phyloP scores from a whole-genome alignment of 1,140 invertebrate species.

The Anastatus disparis region DNA sequence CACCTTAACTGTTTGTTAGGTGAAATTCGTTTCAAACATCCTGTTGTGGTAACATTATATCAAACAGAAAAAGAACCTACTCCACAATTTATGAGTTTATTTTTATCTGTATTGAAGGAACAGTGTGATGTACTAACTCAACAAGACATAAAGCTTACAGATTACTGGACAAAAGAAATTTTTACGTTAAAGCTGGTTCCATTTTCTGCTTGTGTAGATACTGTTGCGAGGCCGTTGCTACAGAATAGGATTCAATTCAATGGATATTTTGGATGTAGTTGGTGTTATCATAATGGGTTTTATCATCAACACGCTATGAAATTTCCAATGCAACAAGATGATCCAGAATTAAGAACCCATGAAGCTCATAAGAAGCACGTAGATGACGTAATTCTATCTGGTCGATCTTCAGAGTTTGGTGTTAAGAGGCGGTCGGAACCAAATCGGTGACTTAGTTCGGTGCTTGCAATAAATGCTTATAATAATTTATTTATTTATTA shows the following conservation, averaged over 20 bases:
- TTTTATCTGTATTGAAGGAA: neutral
- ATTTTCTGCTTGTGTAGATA: conserved; percentile 41
- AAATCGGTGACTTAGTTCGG: too few species aligned
- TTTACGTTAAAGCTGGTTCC: neutral
- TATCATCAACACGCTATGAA: conserved; percentile 25
- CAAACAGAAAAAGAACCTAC: neutral
- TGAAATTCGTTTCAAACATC: conserved; percentile 2
- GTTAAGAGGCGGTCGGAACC: too few species aligned
- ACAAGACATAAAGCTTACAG: neutral
- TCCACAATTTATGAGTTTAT: conserved; percentile 14
- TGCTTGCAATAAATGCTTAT: too few species aligned
- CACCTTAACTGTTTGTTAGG: conserved; percentile 3
- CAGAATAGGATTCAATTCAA: conserved; percentile 45
- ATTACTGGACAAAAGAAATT: neutral
- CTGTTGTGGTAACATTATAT: neutral
- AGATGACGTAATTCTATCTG: neutral
- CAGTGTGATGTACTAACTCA: neutral
- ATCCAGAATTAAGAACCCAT: conserved; percentile 31
- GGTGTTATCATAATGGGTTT: conserved; percentile 42
- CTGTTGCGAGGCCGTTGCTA: conserved; percentile 37
- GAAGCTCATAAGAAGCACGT: conserved; percentile 32
- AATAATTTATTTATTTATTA: too few species aligned
- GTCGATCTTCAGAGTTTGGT: neutral
- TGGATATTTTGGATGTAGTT: conserved; percentile 44
- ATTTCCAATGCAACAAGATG: conserved; percentile 5